Conservation (phyloP, 2,797 vertebrate genomes). For the Bryconaethiops microstoma region DNA sequence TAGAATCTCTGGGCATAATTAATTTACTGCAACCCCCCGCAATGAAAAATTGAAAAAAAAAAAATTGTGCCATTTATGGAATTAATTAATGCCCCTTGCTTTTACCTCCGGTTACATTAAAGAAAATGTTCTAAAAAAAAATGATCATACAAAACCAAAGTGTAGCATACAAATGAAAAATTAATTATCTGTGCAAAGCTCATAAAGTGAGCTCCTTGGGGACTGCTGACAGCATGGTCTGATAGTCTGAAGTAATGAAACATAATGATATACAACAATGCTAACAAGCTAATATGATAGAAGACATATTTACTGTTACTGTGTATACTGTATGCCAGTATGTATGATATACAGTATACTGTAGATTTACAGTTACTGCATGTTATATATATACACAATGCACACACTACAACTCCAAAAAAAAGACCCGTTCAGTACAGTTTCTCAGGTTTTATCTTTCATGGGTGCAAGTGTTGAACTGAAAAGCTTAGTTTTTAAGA, state of each 20-base stretch:
- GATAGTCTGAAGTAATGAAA: slow-evolving; percentile 4
- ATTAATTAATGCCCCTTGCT: slow-evolving; percentile 30
- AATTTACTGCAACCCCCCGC: slow-evolving; percentile 33
- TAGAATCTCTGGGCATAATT: slow-evolving; percentile 54
- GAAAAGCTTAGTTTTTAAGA: too few relatives aligned
- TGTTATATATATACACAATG: too few relatives aligned
- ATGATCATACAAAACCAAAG: slow-evolving; percentile 8
- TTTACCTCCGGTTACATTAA: slow-evolving; percentile 16
- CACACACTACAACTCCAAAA: too few relatives aligned
- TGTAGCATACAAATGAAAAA: slow-evolving; percentile 7
- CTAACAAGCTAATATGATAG: neutral
- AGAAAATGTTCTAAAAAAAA: slow-evolving; percentile 16
- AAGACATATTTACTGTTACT: neutral
- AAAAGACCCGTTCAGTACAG: too few relatives aligned
- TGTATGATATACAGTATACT: too few relatives aligned
- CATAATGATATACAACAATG: neutral
- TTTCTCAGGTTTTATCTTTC: too few relatives aligned
- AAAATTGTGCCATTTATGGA: slow-evolving; percentile 41
- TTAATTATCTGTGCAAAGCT: slow-evolving; percentile 26
- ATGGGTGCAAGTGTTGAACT: too few relatives aligned
- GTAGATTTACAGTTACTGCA: too few relatives aligned
- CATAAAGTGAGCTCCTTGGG: slow-evolving; percentile 5
- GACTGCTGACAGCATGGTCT: slow-evolving; percentile 8
- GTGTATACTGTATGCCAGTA: too few relatives aligned
- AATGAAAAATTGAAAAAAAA: slow-evolving; percentile 39